Conservation (phyloP, 2,888 invertebrate genomes). For the Pecten maximus region DNA sequence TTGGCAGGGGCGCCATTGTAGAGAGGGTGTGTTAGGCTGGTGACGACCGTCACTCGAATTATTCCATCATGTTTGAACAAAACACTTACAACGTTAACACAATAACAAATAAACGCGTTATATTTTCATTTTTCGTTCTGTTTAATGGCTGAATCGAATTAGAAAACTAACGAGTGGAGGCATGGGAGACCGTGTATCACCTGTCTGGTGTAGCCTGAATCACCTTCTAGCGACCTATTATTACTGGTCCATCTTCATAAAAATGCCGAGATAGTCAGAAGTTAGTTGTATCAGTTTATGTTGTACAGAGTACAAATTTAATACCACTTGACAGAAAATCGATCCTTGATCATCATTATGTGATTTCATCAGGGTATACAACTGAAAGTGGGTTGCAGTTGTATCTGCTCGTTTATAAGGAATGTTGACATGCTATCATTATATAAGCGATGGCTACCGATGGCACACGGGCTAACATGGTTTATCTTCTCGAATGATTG, state of each 20-base stretch:
- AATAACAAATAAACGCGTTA: too few species aligned
- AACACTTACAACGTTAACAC: too few species aligned
- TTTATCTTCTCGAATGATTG: neutral
- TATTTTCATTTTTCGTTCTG: too few species aligned
- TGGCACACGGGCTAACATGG: neutral
- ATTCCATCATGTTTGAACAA: too few species aligned
- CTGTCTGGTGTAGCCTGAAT: too few species aligned
- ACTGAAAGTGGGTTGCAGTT: neutral
- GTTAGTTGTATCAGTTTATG: neutral
- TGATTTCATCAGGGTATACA: neutral
- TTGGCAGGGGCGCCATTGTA: neutral
- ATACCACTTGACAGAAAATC: neutral
- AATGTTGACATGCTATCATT: constrained; percentile 22
- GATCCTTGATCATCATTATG: constrained; percentile 4
- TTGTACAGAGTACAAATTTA: neutral
- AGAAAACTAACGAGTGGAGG: too few species aligned
- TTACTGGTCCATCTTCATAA: neutral
- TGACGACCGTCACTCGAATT: too few species aligned
- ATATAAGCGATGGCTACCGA: neutral
- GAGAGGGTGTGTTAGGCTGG: neutral
- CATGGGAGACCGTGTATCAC: too few species aligned
- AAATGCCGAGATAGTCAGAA: neutral
- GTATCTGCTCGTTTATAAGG: constrained; percentile 18
- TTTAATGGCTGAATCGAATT: too few species aligned
- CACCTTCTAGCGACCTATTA: too few species aligned